Percentiles rank a stretch among this genome's conserved stretches.
Conservation (phyloP, 2,888 invertebrate genomes). For the Synergus laeviventris region DNA sequence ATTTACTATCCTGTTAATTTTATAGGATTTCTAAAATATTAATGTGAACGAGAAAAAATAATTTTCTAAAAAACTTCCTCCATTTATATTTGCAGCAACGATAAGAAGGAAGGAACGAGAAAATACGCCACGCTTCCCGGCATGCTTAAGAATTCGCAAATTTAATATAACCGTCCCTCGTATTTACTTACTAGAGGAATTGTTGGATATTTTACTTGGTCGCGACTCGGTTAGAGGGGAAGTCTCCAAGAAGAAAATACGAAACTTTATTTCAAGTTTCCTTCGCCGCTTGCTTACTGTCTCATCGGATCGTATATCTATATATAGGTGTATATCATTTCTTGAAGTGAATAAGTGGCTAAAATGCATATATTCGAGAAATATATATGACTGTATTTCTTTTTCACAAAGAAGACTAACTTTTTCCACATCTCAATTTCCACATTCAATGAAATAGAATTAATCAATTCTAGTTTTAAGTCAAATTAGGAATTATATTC, state of each 20-base stretch:
- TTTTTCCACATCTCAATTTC: not conserved
- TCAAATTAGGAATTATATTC: no score
- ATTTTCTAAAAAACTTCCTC: slow-evolving; percentile 7
- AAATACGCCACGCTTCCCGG: slow-evolving; percentile 19
- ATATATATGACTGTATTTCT: not conserved
- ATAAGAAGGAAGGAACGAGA: slow-evolving; percentile 26
- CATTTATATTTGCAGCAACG: slow-evolving; percentile 12
- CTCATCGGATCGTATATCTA: not conserved
- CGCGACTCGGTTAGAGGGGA: slow-evolving; percentile 45
- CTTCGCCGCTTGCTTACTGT: not conserved
- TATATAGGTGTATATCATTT: not conserved
- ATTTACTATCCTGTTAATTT: not conserved
- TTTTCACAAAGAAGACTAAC: not conserved
- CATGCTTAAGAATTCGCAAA: slow-evolving; percentile 33
- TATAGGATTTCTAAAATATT: not conserved
- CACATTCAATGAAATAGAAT: no score
- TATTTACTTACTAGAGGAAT: slow-evolving; percentile 57
- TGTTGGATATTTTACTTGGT: slow-evolving; percentile 55
- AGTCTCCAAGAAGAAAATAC: slow-evolving; percentile 52
- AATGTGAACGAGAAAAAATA: not conserved
- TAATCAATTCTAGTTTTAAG: no score
- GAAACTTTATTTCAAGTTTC: slow-evolving; percentile 56
- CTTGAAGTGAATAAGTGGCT: not conserved
- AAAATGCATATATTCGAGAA: not conserved
- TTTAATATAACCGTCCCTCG: slow-evolving; percentile 35